Evolutionary conservation across 2,797 vertebrate species (phyloP).

Genomic region (Yasuhikotakia modesta): DNA sequence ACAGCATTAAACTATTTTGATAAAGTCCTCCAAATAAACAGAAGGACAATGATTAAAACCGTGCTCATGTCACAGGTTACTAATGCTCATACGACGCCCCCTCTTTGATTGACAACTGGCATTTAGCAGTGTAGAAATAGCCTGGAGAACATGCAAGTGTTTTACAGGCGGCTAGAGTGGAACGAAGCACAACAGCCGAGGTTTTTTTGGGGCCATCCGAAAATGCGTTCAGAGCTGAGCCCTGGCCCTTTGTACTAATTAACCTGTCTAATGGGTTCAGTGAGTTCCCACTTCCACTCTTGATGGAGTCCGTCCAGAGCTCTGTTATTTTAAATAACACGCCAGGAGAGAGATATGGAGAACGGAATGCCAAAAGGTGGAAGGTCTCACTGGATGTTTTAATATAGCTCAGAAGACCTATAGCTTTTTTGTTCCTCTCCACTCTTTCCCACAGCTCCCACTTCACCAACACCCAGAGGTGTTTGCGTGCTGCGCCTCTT

Average conservation of each 20-base stretch:
- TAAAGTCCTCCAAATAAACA: conserved; percentile 16
- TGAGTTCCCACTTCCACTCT: conserved; percentile 58
- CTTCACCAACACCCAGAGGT: conserved; percentile 29
- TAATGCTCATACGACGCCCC: conserved; percentile 59
- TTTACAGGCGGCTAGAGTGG: conserved; percentile 6
- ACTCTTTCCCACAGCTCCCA: conserved; percentile 26
- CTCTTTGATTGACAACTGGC: conserved; percentile 74
- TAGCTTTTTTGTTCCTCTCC: conserved; percentile 29
- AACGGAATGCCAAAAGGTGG: conserved; percentile 79
- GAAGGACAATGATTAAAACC: conserved; percentile 64
- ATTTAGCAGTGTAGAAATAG: conserved; percentile 65
- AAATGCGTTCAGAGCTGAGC: conserved; percentile 66
- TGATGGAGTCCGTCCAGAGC: conserved; percentile 44
- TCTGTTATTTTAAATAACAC: conserved; percentile 70
- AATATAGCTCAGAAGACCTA: conserved; percentile 57
- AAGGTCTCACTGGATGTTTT: conserved; percentile 69
- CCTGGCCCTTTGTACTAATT: conserved; percentile 80
- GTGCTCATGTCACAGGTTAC: conserved; percentile 62
- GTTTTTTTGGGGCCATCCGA: conserved; percentile 71
- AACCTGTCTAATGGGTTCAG: conserved; percentile 80
- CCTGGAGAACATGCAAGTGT: background rate
- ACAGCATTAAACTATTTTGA: conserved; percentile 20
- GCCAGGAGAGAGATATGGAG: conserved; percentile 59
- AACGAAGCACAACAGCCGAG: conserved; percentile 57
- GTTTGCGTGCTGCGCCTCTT: conserved; percentile 37